phyloP scores from a whole-genome alignment of 2,113 vertebrate genomes.

The Leptodactylus fuscus region DNA sequence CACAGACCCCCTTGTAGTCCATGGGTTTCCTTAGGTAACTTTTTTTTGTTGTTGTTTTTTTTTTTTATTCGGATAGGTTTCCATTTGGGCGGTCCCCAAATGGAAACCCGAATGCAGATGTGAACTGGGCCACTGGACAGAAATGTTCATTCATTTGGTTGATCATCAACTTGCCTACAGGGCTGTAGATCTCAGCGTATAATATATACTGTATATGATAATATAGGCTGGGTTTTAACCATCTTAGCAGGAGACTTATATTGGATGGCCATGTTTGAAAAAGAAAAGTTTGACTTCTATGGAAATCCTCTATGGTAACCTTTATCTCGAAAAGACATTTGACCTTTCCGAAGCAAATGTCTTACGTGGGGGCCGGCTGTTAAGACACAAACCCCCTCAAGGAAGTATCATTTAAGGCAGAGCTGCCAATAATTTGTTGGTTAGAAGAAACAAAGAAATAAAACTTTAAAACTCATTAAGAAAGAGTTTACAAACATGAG shows the following conservation, averaged over 20 bases:
- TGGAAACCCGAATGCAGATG: no score
- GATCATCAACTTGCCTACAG: no score
- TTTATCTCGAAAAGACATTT: background rate
- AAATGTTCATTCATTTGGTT: no score
- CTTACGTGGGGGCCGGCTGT: background rate
- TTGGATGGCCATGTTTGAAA: background rate
- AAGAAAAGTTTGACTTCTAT: background rate
- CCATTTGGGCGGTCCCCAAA: no score
- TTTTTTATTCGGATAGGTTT: no score
- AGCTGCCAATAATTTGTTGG: conserved; percentile 57
- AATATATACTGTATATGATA: no score
- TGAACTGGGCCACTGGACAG: no score
- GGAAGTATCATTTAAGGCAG: conserved; percentile 2
- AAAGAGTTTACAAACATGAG: conserved; percentile 48
- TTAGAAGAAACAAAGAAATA: conserved; percentile 67
- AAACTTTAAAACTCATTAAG: conserved; percentile 54
- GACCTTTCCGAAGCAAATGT: conserved; percentile 18
- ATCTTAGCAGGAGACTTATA: background rate
- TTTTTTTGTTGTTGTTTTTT: no score
- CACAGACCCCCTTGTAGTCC: no score
- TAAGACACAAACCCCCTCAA: background rate
- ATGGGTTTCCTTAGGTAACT: no score
- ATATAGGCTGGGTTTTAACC: no score
- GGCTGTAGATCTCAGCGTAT: no score
- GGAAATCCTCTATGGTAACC: background rate